Conservation (phyloP, 35 echinoderm and acorn worm genomes). For the Chiridota heheva region DNA sequence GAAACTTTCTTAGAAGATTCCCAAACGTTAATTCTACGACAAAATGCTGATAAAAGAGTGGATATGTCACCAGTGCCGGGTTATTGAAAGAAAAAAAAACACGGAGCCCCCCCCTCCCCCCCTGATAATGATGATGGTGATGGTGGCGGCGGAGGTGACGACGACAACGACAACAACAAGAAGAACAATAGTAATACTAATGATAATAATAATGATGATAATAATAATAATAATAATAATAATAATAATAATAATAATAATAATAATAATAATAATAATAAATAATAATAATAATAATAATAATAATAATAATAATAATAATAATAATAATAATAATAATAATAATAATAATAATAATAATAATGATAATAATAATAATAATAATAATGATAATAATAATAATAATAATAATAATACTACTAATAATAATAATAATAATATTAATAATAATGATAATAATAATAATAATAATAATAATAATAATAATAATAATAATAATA, state of each 20-base stretch:
- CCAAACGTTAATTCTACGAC: no score
- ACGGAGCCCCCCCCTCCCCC: neutral
- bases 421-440: no score
- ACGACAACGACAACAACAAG: neutral
- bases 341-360: no score
- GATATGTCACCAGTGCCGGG: neutral
- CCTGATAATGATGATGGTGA: neutral
- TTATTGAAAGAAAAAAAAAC: neutral
- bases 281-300: constrained; percentile 9
- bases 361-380: no score
- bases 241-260: neutral
- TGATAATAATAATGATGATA: neutral
- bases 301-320: constrained; percentile 9
- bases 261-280: neutral
- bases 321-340: neutral
- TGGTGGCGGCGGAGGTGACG: neutral
- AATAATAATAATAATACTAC: no score
- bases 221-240: neutral
- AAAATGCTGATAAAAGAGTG: no score
- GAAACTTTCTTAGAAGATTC: no score
- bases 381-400: no score
- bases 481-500: no score
- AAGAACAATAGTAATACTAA: neutral
- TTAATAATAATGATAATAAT: no score
- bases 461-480: no score